phyloP scores from a whole-genome alignment of 2,888 invertebrate species.

The Heteromyza rotundicornis region DNA sequence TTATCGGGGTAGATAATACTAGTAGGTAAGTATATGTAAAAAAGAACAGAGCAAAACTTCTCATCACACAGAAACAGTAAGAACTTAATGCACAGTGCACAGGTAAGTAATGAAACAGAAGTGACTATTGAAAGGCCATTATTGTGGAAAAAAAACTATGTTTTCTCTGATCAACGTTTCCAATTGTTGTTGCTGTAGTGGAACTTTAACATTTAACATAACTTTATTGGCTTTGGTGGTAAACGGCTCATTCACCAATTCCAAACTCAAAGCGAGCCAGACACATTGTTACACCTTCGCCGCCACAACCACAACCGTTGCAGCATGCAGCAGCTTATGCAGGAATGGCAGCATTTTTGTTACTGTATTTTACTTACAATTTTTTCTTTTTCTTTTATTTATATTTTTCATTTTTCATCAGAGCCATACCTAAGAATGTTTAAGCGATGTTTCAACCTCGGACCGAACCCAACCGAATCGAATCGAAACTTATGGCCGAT shows the following conservation, averaged over 20 bases:
- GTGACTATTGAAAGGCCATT: too few species aligned
- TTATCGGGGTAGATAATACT: too few species aligned
- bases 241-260: neutral
- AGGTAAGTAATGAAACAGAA: too few species aligned
- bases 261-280: neutral
- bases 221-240: neutral
- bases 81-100: too few species aligned
- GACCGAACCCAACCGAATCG: neutral
- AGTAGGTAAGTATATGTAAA: too few species aligned
- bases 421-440: neutral
- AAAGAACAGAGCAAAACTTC: too few species aligned
- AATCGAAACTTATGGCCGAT: neutral
- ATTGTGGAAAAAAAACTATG: too few species aligned
- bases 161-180: too few species aligned
- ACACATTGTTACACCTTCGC: neutral
- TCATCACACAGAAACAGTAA: too few species aligned
- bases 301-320: conserved; percentile 7
- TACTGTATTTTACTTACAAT: too few species aligned
- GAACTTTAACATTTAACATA: conserved; percentile 2
- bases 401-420: neutral
- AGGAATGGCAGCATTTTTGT: neutral
- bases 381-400: neutral
- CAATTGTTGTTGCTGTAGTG: too few species aligned
- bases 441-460: neutral
- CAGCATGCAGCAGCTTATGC: neutral